phyloP scores from a whole-genome alignment of 2,888 invertebrate genomes.

The Nemotelus nigrinus region DNA sequence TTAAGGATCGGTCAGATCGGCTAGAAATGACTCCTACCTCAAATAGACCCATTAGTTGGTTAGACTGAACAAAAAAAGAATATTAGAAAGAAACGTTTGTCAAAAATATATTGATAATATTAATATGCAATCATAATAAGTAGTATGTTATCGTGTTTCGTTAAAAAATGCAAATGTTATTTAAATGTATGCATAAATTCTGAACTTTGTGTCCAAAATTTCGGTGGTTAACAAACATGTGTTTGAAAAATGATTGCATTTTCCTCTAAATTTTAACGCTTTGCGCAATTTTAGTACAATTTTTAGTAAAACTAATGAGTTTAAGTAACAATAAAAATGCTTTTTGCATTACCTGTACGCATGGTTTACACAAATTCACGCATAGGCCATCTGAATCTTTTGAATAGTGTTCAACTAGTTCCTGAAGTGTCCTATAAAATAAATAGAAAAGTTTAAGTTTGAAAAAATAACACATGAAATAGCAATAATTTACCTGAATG shows the following conservation, averaged over 20 bases:
- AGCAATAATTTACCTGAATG: constrained; percentile 71
- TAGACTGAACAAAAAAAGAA: constrained; percentile 58
- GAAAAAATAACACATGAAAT: not conserved
- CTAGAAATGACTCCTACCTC: constrained; percentile 61
- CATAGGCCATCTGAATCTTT: constrained; percentile 98
- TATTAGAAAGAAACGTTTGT: constrained; percentile 49
- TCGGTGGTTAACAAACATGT: no score
- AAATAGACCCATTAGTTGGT: constrained; percentile 65
- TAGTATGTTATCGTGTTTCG: no score
- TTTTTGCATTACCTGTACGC: constrained; percentile 79
- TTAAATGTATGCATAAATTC: no score
- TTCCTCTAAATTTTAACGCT: no score
- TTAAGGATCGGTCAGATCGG: constrained; percentile 40
- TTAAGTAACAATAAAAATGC: constrained; percentile 45
- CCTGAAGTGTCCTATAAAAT: constrained; percentile 82
- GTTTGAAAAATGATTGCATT: no score
- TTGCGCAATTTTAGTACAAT: no score
- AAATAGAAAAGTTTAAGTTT: constrained; percentile 14
- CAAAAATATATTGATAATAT: constrained; percentile 48
- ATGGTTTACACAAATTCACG: constrained; percentile 94
- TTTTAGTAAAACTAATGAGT: no score
- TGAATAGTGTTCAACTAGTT: constrained; percentile 97
- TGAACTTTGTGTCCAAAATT: no score
- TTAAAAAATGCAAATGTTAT: no score
- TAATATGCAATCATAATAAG: constrained; percentile 5